Base-by-base conservation (phyloP, 2,888 invertebrate genomes). In the Operophtera brumata region DNA sequence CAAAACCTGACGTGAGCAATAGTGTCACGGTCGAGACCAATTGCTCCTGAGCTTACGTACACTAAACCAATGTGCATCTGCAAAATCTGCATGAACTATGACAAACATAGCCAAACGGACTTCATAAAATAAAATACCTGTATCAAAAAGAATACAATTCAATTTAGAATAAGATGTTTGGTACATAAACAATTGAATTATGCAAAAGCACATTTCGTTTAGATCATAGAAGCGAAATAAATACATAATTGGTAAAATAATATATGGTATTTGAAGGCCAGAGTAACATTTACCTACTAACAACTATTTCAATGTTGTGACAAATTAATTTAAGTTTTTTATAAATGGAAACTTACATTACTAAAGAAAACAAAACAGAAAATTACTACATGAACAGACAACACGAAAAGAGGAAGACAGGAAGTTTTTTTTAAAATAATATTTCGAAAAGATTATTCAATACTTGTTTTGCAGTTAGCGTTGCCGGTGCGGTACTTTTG, bases 331-430 rank as follows among this genome's bases (percentile, higher is more conserved):
- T 36, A 41, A 48, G 41, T 25, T 14, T 12, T 32, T 32, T 11
- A 26, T 14, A 4, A 30, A 26, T 41, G 45, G 26, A 43, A 50
- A 43, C 50, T 51, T 57, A 53, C 36, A n/a, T 49, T 20, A 50
- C 39, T 40, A 57, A 13, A 53, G 42, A 46, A 51, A 50, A 57
- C 40, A 58, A 52, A 52, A 47, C 42, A 45, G 47, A 39, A 47
- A 40, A 41, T 42, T 20, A 39, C 37, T 48, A 58, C 44, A 47
- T 45, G 51, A 54, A 49, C 42, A 54, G 47, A 32, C 48, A 51
- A 57, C 57, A 52, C 35, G 47, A 12, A 50, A 48, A 41, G 14
- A 39, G 50, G 57, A 57, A 57, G 54, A 59, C 50, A 48, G 30
- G 41, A 39, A 46, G 32, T 13, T 14, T 35, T 35, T 40, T 12